Evolutionary conservation across 2,113 vertebrate genomes (phyloP).

Genomic region (Rattus norvegicus): DNA sequence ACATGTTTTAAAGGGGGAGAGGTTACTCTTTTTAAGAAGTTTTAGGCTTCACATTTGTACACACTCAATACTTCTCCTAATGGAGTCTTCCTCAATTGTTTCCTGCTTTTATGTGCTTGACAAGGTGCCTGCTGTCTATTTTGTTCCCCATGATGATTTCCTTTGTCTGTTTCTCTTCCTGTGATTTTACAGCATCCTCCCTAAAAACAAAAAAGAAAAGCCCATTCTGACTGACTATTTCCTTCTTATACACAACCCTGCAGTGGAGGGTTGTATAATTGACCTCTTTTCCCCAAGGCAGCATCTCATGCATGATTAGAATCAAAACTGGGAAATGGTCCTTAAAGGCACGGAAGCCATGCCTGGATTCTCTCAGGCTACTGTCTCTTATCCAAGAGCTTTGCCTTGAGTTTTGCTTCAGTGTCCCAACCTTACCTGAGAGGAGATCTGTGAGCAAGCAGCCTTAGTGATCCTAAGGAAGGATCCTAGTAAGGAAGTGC

Average conservation of each 20-base stretch:
- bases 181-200: conserved; percentile 10
- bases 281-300: background rate
- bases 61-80: background rate
- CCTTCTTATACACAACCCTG: background rate
- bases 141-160: conserved; percentile 19
- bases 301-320: background rate
- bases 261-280: background rate
- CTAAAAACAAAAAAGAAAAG: background rate
- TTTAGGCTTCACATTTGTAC: background rate
- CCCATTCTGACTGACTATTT: background rate
- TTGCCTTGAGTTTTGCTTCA: background rate
- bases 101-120: background rate
- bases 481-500: background rate
- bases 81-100: background rate
- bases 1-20: background rate
- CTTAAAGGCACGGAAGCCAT: background rate
- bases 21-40: conserved; percentile 19
- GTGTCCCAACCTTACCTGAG: background rate
- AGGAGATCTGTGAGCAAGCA: background rate
- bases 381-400: background rate
- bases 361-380: background rate
- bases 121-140: background rate
- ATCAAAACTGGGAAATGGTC: background rate
- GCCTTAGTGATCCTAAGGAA: background rate
- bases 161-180: conserved; percentile 13